Evolutionary conservation across 2,888 invertebrate species (phyloP).

Genomic region (Cryptophagus acutangulus): DNA sequence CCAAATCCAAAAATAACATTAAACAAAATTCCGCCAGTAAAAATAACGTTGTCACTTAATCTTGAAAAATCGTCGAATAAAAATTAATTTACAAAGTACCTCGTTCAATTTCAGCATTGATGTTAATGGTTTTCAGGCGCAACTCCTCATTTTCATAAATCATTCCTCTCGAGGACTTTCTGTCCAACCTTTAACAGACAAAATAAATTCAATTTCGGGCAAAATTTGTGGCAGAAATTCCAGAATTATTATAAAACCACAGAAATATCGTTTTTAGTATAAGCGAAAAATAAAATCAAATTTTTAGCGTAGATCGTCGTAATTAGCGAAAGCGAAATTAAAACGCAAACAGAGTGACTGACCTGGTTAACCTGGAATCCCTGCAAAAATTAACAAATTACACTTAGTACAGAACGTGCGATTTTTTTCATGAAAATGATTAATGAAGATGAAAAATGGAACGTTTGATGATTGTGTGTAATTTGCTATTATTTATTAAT

Average conservation of each 20-base stretch:
- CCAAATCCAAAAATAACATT: conserved; percentile 2
- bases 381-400: conserved; percentile 32
- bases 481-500: no score
- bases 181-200: conserved; percentile 63
- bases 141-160: conserved; percentile 91
- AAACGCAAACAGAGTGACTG: conserved; percentile 20
- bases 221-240: conserved; percentile 14
- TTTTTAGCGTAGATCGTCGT: neutral
- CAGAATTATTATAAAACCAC: conserved; percentile 6
- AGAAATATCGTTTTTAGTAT: conserved; percentile 8
- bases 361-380: conserved; percentile 36
- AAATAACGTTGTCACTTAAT: no score
- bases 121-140: conserved; percentile 81
- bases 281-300: conserved; percentile 2
- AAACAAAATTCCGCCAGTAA: no score
- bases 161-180: conserved; percentile 88
- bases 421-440: conserved; percentile 1
- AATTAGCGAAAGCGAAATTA: no score
- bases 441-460: no score
- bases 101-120: conserved; percentile 88
- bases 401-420: conserved; percentile 8
- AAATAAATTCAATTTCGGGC: conserved; percentile 3
- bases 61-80: no score
- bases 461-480: no score
- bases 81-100: conserved; percentile 54